Percentiles rank a stretch among this genome's conserved stretches.
Conservation (phyloP, 2,888 invertebrate species). For the Tetrapedia diversipes region DNA sequence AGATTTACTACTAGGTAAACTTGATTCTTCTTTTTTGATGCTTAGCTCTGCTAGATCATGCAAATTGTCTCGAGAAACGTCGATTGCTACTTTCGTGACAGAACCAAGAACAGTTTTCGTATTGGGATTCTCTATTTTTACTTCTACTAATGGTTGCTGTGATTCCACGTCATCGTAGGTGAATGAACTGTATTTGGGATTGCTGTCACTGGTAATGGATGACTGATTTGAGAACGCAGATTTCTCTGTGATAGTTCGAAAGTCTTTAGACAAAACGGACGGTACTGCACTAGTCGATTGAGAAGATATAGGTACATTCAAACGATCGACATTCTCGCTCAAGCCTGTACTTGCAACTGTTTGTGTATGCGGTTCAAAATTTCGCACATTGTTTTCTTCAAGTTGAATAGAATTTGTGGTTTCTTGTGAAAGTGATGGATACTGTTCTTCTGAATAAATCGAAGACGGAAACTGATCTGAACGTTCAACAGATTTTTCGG, state of each 20-base stretch:
- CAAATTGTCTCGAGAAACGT: background rate
- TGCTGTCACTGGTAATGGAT: background rate
- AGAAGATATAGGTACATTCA: background rate
- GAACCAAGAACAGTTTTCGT: background rate
- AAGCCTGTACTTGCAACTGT: too few relatives aligned
- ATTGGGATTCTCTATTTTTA: constrained; percentile 70
- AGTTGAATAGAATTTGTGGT: background rate
- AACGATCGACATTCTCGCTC: background rate
- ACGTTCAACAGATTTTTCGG: background rate
- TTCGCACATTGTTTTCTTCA: background rate
- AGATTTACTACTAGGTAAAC: constrained; percentile 1
- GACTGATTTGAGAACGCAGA: background rate
- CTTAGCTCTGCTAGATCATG: background rate
- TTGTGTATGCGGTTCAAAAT: background rate
- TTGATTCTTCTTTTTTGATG: background rate
- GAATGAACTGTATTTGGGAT: background rate
- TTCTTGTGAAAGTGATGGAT: background rate
- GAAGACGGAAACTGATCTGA: background rate
- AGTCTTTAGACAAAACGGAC: background rate
- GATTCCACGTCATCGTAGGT: background rate
- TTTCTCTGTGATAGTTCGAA: background rate
- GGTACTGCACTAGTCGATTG: too few relatives aligned
- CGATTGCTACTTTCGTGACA: background rate
- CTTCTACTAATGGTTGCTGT: constrained; percentile 64
- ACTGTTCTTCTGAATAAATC: background rate